Evolutionary conservation across 2,797 vertebrate species (phyloP), one percentile per base, ranked within the genome.

Genomic region (Caiman crocodilus): DNA sequence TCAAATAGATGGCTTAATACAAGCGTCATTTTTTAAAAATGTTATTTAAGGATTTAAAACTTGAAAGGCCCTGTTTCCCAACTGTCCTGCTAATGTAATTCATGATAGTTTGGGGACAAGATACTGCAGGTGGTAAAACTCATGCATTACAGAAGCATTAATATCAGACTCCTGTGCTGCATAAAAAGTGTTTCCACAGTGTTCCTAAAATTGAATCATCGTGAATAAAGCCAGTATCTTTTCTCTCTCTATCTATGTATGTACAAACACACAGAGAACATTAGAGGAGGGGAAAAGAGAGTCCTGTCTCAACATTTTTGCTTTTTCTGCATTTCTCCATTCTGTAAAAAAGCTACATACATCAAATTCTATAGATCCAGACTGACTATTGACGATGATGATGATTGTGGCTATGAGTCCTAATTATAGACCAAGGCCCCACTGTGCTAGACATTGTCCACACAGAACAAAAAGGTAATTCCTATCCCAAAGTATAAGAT

Each of bases 1-100:
- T 80, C 82, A 92, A 90, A 94, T 50, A 93, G 80, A 94, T 86
- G 90, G 88, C 93, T 97, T 94, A 96, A 95, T 61, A 95, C 86
- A 17, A 80, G 93, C 90, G 85, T 84, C 1, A 0, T 84, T 78
- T 90, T 79, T 20, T 64, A 80, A 88, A 73, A 87, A 55, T 0
- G 42, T 50, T 87, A 84, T 94, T 95, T 88, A 93, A 93, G 91
- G 93, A 83, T 94, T 94, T 95, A 93, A 79, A 94, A 90, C 93
- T 95, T 95, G 82, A 91, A 94, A 93, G 84, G 64, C 35, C 89
- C 94, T 79, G 71, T 96, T 93, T 96, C 91, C 89, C 89, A 92
- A 88, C 88, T 7, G 55, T 58, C 30, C 35, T 91, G 82, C 90
- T 94, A 88, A 89, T 94, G 93, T 91, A 88, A 94, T 95, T 94